These are phyloP conservation scores for Sylvicola cinctus DNA, from an alignment of 2,888 invertebrate genomes.

Conservation along the genomic window DNA sequence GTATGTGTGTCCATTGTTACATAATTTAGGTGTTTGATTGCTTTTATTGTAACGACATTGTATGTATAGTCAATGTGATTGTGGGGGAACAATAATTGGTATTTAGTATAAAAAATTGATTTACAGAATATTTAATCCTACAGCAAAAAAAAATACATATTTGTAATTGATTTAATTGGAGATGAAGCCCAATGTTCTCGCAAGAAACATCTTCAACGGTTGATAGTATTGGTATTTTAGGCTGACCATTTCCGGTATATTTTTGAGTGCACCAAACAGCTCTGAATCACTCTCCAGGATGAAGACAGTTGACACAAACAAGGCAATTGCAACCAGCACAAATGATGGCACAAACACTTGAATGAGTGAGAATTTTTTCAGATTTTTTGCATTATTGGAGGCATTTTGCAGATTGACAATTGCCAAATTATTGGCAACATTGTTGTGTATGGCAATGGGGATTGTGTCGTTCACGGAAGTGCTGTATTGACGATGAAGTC, in stretches of 20 bases:
- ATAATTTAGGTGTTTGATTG: too few species aligned
- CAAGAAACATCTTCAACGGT: too few species aligned
- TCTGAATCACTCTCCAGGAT: slow-evolving; percentile 64
- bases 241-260: slow-evolving; percentile 55
- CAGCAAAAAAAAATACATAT: too few species aligned
- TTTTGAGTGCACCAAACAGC: slow-evolving; percentile 42
- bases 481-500: slow-evolving; percentile 8
- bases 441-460: slow-evolving; percentile 4
- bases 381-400: slow-evolving; percentile 19
- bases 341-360: slow-evolving; percentile 61
- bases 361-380: slow-evolving; percentile 37
- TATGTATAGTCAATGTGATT: too few species aligned
- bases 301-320: slow-evolving; percentile 45
- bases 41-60: too few species aligned
- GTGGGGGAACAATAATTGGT: too few species aligned
- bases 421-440: slow-evolving; percentile 9
- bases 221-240: slow-evolving; percentile 64
- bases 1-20: too few species aligned
- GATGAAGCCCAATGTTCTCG: too few species aligned
- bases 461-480: not conserved
- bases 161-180: too few species aligned
- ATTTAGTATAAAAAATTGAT: too few species aligned
- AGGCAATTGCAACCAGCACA: slow-evolving; percentile 45
- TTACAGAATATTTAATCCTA: too few species aligned
- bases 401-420: slow-evolving; percentile 13